A percentile compares a stretch with the other conserved stretches of the same genome.
Conservation (phyloP, 2,888 invertebrate species). For the Exephanes ischioxanthus region DNA sequence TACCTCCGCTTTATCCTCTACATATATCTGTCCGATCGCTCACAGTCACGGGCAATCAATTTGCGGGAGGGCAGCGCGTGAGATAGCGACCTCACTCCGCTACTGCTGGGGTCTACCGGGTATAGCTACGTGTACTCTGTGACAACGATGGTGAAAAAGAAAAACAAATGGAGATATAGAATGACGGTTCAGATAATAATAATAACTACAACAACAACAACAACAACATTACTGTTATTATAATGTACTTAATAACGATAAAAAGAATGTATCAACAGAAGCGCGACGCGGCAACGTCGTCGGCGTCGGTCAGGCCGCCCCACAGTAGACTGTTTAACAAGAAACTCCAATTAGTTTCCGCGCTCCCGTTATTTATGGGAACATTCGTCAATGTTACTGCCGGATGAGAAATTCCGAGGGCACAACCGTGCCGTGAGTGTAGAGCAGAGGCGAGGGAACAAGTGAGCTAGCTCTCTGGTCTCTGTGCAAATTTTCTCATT, state of each 20-base stretch:
- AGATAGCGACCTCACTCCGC: constrained; percentile 7
- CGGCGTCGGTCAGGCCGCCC: constrained; percentile 25
- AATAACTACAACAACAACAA: not conserved
- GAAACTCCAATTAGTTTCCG: constrained; percentile 79
- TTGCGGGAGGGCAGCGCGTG: constrained; percentile 51
- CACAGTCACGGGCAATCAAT: constrained; percentile 71
- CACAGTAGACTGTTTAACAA: constrained; percentile 74
- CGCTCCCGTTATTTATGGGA: constrained; percentile 78
- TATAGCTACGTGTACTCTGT: not conserved
- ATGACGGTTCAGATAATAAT: not conserved
- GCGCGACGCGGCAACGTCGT: constrained; percentile 29
- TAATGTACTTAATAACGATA: not conserved
- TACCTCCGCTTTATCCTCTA: constrained; percentile 47
- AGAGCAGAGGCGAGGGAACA: not conserved
- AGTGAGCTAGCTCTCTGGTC: constrained; percentile 3
- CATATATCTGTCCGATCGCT: constrained; percentile 64
- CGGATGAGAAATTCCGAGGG: constrained; percentile 75
- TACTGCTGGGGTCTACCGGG: not conserved
- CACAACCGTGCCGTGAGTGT: constrained; percentile 46
- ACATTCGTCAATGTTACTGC: constrained; percentile 79
- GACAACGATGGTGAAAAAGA: not conserved
- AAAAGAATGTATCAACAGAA: not conserved
- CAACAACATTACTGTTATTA: constrained; percentile 1
- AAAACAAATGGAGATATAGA: not conserved
- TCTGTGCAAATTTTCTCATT: constrained; percentile 70